Evolutionary conservation across 2,888 invertebrate genomes (phyloP), one percentile per base, ranked within the genome.

Genomic region (Theretra japonica): DNA sequence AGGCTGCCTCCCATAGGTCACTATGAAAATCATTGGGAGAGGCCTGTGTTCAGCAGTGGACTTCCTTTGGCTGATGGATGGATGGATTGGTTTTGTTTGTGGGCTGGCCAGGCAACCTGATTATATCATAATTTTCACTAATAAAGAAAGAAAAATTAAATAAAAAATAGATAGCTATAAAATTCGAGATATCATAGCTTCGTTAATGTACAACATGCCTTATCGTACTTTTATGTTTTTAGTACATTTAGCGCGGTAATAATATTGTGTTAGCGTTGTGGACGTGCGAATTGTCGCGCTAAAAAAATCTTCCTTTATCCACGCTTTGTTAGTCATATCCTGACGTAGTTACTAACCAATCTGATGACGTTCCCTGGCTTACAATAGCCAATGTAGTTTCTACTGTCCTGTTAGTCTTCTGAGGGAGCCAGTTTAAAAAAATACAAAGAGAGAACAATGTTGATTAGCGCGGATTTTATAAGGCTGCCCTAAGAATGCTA

Each of bases 171-270:
- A 41, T 15, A 41, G 11, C 41, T 41, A 2, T 15, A 11, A 41
- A 41, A 41, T 41, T 5, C 4, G 4, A 25, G 5, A 25, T 48
- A 62, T 19, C 8, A 62, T 65, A 65, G 65, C 65, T 48, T 41
- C 4, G 15, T 41, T 2, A 23, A 8, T 65, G 41, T 21, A 1
- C 15, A 8, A 48, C 5, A 23, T 1, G 28, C n/a, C 6, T 56
- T 30, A 21, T 30, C n/a, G 28, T n/a, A 33, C 19, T 69, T 41
- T 25, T 56, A 23, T 56, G 57, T 68, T 78, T 77, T 80, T 80
- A 80, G 77, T 81, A 81, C 83, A 82, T 81, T 85, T 86, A 84
- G 80, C 82, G 76, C 72, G 70, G 75, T 77, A 79, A 82, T 83
- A 80, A 78, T 76, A 79, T 23, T 74, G 74, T 83, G 80, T 83